These are phyloP conservation scores for Eudasyphora cyanicolor DNA, from an alignment of 2,888 invertebrate species.

Conservation along the genomic window DNA sequence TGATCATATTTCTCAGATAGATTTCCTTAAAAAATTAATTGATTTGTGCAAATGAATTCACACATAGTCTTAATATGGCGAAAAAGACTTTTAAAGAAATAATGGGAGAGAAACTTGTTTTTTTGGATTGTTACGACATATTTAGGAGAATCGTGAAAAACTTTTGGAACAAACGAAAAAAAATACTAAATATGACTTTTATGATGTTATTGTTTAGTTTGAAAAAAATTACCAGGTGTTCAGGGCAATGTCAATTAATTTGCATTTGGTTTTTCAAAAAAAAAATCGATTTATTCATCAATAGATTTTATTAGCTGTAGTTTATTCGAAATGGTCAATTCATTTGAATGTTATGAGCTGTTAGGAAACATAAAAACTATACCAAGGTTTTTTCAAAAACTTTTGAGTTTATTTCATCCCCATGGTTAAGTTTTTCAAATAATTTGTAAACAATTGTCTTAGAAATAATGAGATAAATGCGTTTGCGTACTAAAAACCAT, in stretches of 20 bases:
- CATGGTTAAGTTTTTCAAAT: too few relatives aligned
- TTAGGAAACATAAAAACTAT: background rate
- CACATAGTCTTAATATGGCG: background rate
- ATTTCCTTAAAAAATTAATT: background rate
- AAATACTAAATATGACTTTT: background rate
- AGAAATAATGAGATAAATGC: background rate
- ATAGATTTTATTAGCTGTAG: background rate
- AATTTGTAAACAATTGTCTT: background rate
- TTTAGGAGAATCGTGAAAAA: background rate
- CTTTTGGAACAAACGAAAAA: background rate
- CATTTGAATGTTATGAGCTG: too few relatives aligned
- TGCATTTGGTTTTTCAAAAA: background rate
- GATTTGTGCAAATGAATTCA: background rate
- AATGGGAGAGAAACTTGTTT: background rate
- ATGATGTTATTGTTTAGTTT: background rate
- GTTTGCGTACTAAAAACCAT: background rate
- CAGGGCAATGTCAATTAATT: background rate
- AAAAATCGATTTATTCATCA: background rate
- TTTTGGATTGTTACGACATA: background rate
- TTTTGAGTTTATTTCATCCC: too few relatives aligned
- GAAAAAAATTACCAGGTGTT: background rate
- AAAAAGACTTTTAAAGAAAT: background rate
- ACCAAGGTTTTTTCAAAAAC: background rate
- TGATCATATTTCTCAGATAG: background rate
- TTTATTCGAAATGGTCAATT: too few relatives aligned